Base-by-base conservation (phyloP, 2,797 vertebrate species). In the Strix occidentalis region DNA sequence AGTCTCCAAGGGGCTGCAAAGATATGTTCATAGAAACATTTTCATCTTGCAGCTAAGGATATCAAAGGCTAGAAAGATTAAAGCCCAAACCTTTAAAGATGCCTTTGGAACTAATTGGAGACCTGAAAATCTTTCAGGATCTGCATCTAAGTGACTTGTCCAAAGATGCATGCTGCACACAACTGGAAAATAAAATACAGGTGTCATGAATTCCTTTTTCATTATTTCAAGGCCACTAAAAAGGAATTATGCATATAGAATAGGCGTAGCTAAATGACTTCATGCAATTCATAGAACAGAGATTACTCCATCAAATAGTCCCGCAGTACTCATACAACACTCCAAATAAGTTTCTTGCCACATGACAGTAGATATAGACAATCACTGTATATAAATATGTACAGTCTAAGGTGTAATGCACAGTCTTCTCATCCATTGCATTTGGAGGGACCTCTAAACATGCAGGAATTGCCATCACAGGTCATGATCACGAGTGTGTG, bases 31-130 rank as follows among this genome's bases (percentile, higher is more conserved):
- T 7, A 61, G 68, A 18, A 87, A 79, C 56, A 46, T 93, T 90
- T 95, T 83, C 69, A 56, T 94, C 80, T 83, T 75, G 80, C 7
- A 92, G 64, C 66, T 66, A 81, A 75, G 66, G 69, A 93, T 92
- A 94, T 89, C 69, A 95, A 94, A 96, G 57, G 25, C 90, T 71
- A 76, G 45, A 50, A 88, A 95, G 65, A 94, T 88, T 90, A 93
- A 96, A 96, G 68, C 9, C 35, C 69, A 94, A 82, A 84, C 28
- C 21, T 87, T 95, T 85, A 92, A 85, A 75, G 48, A 91, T 37
- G 56, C 4, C 58, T 89, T 84, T 95, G 45, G 29, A 93, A 94
- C 71, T 95, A 95, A 92, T 11, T 80, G 26, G 50, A 89, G 33
- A 10, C 45, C 91, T 77, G 71, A 75, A 94, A 96, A 83, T 6